Conservation (phyloP, 2,113 vertebrate species). For the Dasyornis broadbenti region DNA sequence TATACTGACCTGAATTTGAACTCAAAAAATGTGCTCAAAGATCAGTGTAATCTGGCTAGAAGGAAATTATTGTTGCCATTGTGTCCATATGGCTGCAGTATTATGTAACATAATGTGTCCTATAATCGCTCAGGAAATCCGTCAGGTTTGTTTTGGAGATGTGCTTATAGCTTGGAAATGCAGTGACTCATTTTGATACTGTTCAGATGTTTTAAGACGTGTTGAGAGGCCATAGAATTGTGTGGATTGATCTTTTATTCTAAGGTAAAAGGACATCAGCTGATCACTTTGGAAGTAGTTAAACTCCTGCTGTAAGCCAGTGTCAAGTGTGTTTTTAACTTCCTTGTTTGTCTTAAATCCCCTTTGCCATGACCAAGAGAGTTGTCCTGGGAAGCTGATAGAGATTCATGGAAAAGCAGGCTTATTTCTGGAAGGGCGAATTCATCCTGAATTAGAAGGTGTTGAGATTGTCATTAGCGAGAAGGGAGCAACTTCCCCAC, state of each 20-base stretch:
- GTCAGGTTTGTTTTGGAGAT: neutral
- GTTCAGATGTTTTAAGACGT: neutral
- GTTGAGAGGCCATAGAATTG: neutral
- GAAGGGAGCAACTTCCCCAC: constrained; percentile 74
- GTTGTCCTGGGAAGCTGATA: constrained; percentile 90
- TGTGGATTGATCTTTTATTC: neutral
- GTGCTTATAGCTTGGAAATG: neutral
- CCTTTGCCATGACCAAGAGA: constrained; percentile 74
- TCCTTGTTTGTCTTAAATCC: constrained; percentile 3
- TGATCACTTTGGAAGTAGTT: neutral
- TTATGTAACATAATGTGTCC: neutral
- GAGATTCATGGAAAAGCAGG: constrained; percentile 90
- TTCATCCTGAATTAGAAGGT: constrained; percentile 87
- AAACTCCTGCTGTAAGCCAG: neutral
- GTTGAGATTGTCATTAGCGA: constrained; percentile 93
- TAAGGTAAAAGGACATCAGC: neutral
- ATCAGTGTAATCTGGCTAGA: neutral
- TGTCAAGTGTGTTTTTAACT: neutral
- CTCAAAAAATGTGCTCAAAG: neutral
- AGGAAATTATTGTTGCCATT: neutral
- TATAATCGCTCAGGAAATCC: neutral
- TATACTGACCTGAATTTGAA: neutral
- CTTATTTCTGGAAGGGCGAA: constrained; percentile 88
- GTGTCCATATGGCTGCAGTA: neutral
- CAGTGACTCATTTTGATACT: neutral